Percentiles rank a stretch among this genome's conserved stretches.
Evolutionary conservation across 2,797 vertebrate genomes (phyloP).

Genomic region (Buphagus erythrorhynchus): DNA sequence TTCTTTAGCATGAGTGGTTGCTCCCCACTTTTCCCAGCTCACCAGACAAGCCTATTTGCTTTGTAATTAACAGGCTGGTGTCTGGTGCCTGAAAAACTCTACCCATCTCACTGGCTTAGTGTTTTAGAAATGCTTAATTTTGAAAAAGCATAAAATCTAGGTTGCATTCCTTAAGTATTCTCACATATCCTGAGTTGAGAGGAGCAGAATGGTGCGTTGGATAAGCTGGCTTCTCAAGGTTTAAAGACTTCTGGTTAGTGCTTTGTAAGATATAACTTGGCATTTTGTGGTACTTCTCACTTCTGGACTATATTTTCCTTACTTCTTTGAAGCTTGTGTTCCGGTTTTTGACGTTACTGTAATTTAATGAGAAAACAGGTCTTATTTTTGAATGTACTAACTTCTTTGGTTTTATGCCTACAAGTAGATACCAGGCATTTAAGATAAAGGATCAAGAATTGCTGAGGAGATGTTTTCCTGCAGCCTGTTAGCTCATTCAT

Average conservation of each 20-base stretch:
- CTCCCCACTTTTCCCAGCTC: neutral
- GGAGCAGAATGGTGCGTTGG: neutral
- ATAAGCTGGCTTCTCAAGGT: slow-evolving; percentile 44
- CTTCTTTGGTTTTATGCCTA: neutral
- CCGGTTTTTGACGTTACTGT: neutral
- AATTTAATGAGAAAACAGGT: neutral
- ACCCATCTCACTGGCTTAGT: neutral
- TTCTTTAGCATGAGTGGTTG: neutral
- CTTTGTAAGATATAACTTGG: slow-evolving; percentile 21
- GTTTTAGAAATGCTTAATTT: slow-evolving; percentile 41
- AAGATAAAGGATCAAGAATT: neutral
- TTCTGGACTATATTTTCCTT: neutral
- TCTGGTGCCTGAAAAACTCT: neutral
- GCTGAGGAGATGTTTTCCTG: neutral
- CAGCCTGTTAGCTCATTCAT: neutral
- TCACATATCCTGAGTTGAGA: neutral
- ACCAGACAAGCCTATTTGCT: neutral
- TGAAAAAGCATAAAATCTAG: slow-evolving; percentile 18
- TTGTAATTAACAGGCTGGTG: neutral
- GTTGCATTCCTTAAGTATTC: slow-evolving; percentile 32
- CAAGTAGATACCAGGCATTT: neutral
- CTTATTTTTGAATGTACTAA: neutral
- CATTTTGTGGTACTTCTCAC: neutral
- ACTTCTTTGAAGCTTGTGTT: neutral
- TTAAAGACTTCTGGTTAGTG: slow-evolving; percentile 42